Percentiles rank a stretch among this genome's conserved stretches.
Evolutionary conservation across 2,797 vertebrate species (phyloP).

Genomic region (Psittacula echo): DNA sequence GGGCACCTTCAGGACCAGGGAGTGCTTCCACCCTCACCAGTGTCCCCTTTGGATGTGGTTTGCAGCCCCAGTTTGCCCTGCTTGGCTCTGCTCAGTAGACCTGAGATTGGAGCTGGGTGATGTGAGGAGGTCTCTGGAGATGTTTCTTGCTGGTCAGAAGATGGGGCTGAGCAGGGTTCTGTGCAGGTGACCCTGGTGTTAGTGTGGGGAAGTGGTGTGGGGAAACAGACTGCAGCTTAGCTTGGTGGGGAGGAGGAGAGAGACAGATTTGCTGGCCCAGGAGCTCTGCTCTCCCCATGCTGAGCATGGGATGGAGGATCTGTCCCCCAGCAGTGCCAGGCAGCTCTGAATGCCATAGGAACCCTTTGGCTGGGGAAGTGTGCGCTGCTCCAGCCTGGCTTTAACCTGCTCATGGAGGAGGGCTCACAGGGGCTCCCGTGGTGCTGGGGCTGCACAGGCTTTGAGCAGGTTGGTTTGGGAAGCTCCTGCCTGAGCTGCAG

Average conservation of each 20-base stretch:
- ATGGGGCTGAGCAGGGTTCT: fast-evolving
- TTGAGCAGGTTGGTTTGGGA: fast-evolving
- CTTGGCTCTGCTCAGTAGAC: neutral
- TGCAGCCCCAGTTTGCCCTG: neutral
- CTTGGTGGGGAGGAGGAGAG: neutral
- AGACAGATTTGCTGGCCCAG: neutral
- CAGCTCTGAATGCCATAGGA: neutral
- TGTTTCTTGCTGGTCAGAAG: neutral
- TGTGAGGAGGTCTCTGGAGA: neutral
- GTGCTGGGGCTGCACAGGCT: neutral
- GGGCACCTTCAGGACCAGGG: neutral
- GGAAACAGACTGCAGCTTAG: neutral
- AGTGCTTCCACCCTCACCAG: neutral
- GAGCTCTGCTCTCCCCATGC: neutral
- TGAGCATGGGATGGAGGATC: neutral
- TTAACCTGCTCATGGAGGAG: neutral
- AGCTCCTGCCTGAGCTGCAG: neutral
- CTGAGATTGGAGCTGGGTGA: neutral
- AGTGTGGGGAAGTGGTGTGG: neutral
- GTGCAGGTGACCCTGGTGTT: neutral
- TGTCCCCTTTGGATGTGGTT: neutral
- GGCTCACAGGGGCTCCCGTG: neutral
- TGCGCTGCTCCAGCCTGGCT: neutral
- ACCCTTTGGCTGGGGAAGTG: neutral
- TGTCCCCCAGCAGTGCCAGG: neutral